Conservation (phyloP, 2,113 vertebrate genomes). For the Meriones unguiculatus region DNA sequence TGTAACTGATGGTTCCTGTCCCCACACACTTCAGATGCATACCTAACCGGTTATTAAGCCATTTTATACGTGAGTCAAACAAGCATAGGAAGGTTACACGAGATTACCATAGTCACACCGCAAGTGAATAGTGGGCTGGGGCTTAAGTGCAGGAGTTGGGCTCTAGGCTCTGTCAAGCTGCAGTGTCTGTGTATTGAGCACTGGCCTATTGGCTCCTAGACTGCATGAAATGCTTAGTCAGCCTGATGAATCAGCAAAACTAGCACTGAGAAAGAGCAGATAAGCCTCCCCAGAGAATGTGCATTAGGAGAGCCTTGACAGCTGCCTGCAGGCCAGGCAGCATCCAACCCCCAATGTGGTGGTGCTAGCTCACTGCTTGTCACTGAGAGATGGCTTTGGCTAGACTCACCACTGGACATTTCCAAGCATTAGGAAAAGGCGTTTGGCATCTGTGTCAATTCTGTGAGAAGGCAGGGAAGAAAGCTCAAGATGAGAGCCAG, state of each 20-base stretch:
- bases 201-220: not conserved
- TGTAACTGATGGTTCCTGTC: not conserved
- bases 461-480: not conserved
- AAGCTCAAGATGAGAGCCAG: not conserved
- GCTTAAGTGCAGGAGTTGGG: not conserved
- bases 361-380: not conserved
- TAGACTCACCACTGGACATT: not conserved
- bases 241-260: not conserved
- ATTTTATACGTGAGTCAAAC: slow-evolving; percentile 9
- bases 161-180: not conserved
- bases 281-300: not conserved
- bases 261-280: not conserved
- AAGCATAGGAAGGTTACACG: not conserved
- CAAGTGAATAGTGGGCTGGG: not conserved
- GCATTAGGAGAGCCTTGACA: not conserved
- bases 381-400: slow-evolving; percentile 6
- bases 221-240: not conserved
- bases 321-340: not conserved
- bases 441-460: not conserved
- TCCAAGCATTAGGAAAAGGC: not conserved
- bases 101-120: slow-evolving; percentile 24
- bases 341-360: not conserved
- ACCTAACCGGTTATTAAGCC: not conserved
- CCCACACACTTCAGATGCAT: not conserved
- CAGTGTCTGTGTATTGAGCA: not conserved